Percentiles rank a stretch among this genome's conserved stretches.
Evolutionary conservation across 2,113 vertebrate species (phyloP).

Genomic region (Campylomormyrus numenius): DNA sequence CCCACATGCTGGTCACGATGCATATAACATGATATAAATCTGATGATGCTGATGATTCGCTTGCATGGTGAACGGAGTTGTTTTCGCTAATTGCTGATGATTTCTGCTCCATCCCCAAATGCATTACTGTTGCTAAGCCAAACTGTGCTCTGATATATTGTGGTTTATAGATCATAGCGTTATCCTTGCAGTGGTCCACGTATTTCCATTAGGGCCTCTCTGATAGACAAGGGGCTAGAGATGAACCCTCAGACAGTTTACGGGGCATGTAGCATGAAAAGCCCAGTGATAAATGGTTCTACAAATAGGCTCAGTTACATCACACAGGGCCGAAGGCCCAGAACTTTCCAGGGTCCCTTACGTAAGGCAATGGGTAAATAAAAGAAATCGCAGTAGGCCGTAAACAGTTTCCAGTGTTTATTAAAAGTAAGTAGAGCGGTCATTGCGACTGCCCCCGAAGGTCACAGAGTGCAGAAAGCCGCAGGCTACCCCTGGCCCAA

Average conservation of each 20-base stretch:
- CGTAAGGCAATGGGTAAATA: background rate
- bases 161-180: background rate
- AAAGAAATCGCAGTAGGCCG: background rate
- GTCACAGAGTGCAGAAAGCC: conserved; percentile 1
- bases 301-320: background rate
- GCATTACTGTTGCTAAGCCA: background rate
- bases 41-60: background rate
- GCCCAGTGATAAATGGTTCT: background rate
- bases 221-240: background rate
- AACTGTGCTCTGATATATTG: background rate
- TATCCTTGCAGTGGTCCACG: background rate
- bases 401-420: background rate
- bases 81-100: background rate
- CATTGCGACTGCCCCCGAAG: background rate
- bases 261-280: background rate
- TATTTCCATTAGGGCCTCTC: background rate
- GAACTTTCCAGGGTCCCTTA: background rate
- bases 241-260: background rate
- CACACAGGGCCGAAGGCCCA: background rate
- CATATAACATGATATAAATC: background rate
- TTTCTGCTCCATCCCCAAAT: background rate
- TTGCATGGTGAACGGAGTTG: background rate
- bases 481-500: background rate
- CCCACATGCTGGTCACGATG: background rate
- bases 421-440: background rate